These are phyloP conservation scores for Brachypalpus laphriformis DNA, from an alignment of 2,888 invertebrate species.

Conservation along the genomic window DNA sequence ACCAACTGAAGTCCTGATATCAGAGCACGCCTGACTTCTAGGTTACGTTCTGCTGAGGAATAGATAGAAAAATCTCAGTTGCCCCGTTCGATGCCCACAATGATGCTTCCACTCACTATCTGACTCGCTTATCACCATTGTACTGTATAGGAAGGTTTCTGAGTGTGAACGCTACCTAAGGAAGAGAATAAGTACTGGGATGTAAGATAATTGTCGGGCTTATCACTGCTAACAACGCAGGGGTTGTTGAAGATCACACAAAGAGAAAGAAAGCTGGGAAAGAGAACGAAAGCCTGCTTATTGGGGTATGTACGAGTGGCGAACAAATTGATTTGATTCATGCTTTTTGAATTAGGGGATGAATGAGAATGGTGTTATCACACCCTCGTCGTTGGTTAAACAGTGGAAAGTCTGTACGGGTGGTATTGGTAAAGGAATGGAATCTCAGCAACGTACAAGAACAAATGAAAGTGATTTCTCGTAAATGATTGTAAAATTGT, in stretches of 20 bases:
- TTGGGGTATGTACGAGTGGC: slow-evolving; percentile 47
- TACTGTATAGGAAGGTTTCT: slow-evolving; percentile 36
- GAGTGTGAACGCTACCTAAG: slow-evolving; percentile 31
- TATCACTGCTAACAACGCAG: slow-evolving; percentile 56
- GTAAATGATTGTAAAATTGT: slow-evolving; percentile 59
- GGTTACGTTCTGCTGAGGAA: slow-evolving; percentile 44
- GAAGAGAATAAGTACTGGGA: slow-evolving; percentile 39
- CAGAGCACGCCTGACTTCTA: slow-evolving; percentile 38
- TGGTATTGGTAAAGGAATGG: neutral
- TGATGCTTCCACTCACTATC: slow-evolving; percentile 59
- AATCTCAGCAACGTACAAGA: slow-evolving; percentile 13
- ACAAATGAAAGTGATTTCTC: slow-evolving; percentile 56
- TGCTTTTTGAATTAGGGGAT: slow-evolving; percentile 61
- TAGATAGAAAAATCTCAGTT: slow-evolving; percentile 65
- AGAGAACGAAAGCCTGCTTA: slow-evolving; percentile 33
- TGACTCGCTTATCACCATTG: slow-evolving; percentile 58
- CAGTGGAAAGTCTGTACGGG: neutral
- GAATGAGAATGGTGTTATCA: slow-evolving; percentile 41
- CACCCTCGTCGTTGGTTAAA: slow-evolving; percentile 15
- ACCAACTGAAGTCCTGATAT: slow-evolving; percentile 73
- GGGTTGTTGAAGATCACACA: slow-evolving; percentile 65
- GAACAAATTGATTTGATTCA: slow-evolving; percentile 69
- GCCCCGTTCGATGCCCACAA: slow-evolving; percentile 42
- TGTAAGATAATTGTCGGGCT: slow-evolving; percentile 62
- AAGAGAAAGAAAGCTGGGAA: slow-evolving; percentile 50